Evolutionary conservation across 1,140 invertebrate species (phyloP).

Genomic region (Harlomillsia oculata): DNA sequence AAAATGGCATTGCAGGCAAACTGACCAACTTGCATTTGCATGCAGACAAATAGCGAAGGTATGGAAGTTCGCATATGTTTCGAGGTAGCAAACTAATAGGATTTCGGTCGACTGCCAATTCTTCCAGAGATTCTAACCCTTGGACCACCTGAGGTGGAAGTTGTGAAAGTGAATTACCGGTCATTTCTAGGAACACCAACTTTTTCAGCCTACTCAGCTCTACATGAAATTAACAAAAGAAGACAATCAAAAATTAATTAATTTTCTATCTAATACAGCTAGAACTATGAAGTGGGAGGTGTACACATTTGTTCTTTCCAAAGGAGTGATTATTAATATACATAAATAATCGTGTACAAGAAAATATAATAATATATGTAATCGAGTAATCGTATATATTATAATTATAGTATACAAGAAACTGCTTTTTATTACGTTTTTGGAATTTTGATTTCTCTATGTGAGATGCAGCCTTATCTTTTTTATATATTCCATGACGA

Average conservation of each 20-base stretch:
- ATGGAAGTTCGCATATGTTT: conserved; percentile 8
- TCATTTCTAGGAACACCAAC: conserved; percentile 24
- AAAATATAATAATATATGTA: too few species aligned
- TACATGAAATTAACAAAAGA: background rate
- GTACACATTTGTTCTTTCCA: too few species aligned
- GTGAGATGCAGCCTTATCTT: too few species aligned
- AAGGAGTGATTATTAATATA: too few species aligned
- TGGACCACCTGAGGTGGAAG: conserved; percentile 11
- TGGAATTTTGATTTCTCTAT: too few species aligned
- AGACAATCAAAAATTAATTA: background rate
- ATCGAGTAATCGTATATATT: too few species aligned
- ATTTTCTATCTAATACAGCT: too few species aligned
- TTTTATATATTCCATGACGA: too few species aligned
- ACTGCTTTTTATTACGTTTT: too few species aligned
- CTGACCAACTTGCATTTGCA: conserved; percentile 26
- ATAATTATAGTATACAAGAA: too few species aligned
- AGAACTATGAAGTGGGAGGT: too few species aligned
- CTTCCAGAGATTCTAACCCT: conserved; percentile 16
- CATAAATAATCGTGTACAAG: too few species aligned
- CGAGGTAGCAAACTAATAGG: conserved; percentile 18
- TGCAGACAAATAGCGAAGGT: conserved; percentile 22
- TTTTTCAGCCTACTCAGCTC: conserved; percentile 11
- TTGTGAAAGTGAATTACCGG: conserved; percentile 11
- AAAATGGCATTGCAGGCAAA: conserved; percentile 24
- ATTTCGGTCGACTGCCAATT: conserved; percentile 22